A percentile compares a stretch with the other conserved stretches of the same genome.
phyloP scores from a whole-genome alignment of 2,888 invertebrate genomes.

The Heliconius ismenius region DNA sequence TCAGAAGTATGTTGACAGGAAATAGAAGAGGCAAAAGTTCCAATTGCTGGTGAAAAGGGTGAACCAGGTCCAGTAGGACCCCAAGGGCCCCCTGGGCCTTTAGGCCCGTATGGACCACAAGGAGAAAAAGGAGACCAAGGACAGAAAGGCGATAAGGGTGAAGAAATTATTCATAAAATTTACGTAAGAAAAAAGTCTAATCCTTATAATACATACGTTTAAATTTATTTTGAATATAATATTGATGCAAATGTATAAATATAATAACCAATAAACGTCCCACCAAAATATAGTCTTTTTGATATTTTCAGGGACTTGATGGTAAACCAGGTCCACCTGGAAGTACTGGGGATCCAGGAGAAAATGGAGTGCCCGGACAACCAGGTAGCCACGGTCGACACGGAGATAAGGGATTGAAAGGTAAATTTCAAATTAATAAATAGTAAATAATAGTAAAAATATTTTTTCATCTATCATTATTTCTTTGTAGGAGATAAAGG shows the following conservation, averaged over 20 bases:
- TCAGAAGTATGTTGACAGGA: conserved; percentile 62
- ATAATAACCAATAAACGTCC: neutral
- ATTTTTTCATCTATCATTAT: neutral
- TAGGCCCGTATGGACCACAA: conserved; percentile 80
- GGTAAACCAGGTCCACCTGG: conserved; percentile 54
- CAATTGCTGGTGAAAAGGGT: conserved; percentile 59
- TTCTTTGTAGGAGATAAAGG: conserved; percentile 63
- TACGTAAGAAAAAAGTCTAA: conserved; percentile 24
- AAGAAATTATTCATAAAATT: conserved; percentile 31
- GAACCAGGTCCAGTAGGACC: conserved; percentile 58
- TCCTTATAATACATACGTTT: conserved; percentile 6
- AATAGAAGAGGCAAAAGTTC: conserved; percentile 56
- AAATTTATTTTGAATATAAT: neutral
- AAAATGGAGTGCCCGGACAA: conserved; percentile 83
- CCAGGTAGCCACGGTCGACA: conserved; percentile 87
- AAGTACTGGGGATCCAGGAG: conserved; percentile 65
- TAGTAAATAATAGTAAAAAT: conserved; percentile 38
- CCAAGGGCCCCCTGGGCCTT: conserved; percentile 80
- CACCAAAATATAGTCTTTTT: neutral
- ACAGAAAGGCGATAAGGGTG: conserved; percentile 55
- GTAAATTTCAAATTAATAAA: conserved; percentile 75
- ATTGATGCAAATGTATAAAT: neutral
- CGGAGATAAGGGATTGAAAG: conserved; percentile 86
- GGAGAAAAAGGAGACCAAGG: conserved; percentile 79
- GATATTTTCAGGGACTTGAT: conserved; percentile 37